These are phyloP conservation scores for Chymomyza procnemis DNA, from an alignment of 2,888 invertebrate species.

Conservation along the genomic window DNA sequence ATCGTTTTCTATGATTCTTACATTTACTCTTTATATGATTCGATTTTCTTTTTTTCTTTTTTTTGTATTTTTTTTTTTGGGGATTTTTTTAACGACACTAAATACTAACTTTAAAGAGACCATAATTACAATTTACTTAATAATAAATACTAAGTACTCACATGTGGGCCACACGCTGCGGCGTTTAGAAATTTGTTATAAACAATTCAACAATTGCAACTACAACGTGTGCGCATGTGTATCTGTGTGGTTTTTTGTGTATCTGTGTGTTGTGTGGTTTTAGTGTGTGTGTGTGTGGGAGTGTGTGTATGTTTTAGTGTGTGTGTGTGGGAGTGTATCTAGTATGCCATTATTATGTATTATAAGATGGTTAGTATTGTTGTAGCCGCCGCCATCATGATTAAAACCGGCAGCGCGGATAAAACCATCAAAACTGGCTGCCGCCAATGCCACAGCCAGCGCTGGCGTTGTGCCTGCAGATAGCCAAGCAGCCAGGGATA, in stretches of 20 bases:
- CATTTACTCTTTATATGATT: neutral
- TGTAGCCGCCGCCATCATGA: conserved; percentile 47
- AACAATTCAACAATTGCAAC: conserved; percentile 55
- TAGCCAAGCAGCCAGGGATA: conserved; percentile 33
- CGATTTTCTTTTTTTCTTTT: neutral
- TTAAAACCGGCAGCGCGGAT: conserved; percentile 68
- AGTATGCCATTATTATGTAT: conserved; percentile 48
- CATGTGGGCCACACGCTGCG: neutral
- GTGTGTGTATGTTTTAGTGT: neutral
- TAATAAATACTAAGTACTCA: neutral
- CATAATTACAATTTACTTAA: conserved; percentile 35
- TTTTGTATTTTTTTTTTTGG: neutral
- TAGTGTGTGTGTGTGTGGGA: neutral
- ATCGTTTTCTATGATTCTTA: neutral
- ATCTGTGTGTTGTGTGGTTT: conserved; percentile 8
- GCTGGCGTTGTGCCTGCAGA: conserved; percentile 1
- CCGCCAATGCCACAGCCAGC: conserved; percentile 33
- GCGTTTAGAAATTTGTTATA: conserved; percentile 30
- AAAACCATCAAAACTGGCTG: conserved; percentile 68
- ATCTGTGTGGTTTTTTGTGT: conserved; percentile 13
- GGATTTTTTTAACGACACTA: conserved; percentile 37
- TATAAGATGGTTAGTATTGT: conserved; percentile 65
- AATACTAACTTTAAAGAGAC: conserved; percentile 50
- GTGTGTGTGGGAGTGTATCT: conserved; percentile 23
- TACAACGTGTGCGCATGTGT: conserved; percentile 34